A percentile compares a stretch with the other conserved stretches of the same genome.
These are phyloP conservation scores for Perca schrenkii DNA, from an alignment of 2,113 vertebrate species.

Conservation along the genomic window DNA sequence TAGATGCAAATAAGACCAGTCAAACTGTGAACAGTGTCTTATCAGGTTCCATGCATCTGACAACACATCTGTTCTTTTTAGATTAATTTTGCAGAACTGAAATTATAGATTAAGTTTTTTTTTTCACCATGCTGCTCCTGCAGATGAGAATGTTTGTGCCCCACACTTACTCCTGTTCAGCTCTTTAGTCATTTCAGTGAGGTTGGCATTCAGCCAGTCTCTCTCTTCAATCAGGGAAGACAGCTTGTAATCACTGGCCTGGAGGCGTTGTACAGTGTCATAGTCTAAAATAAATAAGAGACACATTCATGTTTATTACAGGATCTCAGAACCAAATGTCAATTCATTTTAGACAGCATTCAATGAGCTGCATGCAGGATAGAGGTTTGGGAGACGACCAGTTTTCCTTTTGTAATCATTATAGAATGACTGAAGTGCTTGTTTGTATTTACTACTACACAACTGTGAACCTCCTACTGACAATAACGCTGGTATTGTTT, in stretches of 20 bases:
- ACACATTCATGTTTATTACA: background rate
- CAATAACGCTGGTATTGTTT: no score
- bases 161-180: background rate
- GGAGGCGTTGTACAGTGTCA: background rate
- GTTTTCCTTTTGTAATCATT: no score
- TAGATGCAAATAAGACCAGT: background rate
- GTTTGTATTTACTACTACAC: no score
- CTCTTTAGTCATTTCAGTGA: conserved; percentile 10
- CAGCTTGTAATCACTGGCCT: background rate
- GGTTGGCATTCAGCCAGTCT: conserved; percentile 22
- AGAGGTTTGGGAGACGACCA: no score
- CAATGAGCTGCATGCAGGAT: background rate
- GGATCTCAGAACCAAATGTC: background rate
- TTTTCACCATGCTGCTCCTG: background rate
- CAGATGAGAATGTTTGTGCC: background rate
- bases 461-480: no score
- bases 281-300: background rate
- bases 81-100: background rate
- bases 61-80: background rate
- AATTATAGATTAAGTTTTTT: no score
- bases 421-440: no score
- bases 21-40: no score
- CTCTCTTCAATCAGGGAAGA: conserved; percentile 19
- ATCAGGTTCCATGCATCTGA: background rate
- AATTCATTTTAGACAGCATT: background rate